Percentiles rank a stretch among this genome's conserved stretches.
phyloP scores from a whole-genome alignment of 1,140 invertebrate genomes.

The Drosophila dunni region DNA sequence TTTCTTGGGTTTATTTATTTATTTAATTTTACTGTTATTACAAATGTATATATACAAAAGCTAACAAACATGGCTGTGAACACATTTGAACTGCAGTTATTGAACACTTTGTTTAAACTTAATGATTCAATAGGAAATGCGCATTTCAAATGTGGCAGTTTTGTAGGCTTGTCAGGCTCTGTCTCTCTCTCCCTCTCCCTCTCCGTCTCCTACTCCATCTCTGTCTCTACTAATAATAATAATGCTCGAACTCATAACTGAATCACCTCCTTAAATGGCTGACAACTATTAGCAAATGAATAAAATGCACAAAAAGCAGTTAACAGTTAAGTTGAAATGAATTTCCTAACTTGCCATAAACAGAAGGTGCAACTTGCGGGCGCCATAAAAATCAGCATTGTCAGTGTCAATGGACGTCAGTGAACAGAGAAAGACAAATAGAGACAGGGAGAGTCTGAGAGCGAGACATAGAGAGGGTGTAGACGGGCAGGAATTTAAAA shows the following conservation, averaged over 20 bases:
- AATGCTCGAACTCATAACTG: slow-evolving; percentile 32
- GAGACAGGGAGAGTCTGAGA: not conserved
- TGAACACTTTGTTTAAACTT: not conserved
- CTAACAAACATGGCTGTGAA: not conserved
- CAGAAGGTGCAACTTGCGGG: slow-evolving; percentile 23
- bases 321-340: slow-evolving; percentile 39
- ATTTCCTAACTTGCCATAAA: slow-evolving; percentile 47
- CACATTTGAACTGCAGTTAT: not conserved
- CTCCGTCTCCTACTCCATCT: not conserved
- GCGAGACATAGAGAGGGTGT: not conserved
- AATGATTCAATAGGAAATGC: slow-evolving; percentile 33
- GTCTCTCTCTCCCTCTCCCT: too few relatives aligned
- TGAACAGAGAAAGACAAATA: not conserved
- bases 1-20: too few relatives aligned
- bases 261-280: slow-evolving; percentile 41
- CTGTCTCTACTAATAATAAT: slow-evolving; percentile 25
- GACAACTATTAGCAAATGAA: slow-evolving; percentile 37
- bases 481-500: slow-evolving; percentile 3
- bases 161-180: slow-evolving; percentile 48
- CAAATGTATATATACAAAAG: not conserved
- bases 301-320: slow-evolving; percentile 27
- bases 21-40: too few relatives aligned
- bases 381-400: slow-evolving; percentile 24
- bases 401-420: slow-evolving; percentile 44
- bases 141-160: slow-evolving; percentile 38